Conservation (phyloP, 2,113 vertebrate species). For the Pipa parva region DNA sequence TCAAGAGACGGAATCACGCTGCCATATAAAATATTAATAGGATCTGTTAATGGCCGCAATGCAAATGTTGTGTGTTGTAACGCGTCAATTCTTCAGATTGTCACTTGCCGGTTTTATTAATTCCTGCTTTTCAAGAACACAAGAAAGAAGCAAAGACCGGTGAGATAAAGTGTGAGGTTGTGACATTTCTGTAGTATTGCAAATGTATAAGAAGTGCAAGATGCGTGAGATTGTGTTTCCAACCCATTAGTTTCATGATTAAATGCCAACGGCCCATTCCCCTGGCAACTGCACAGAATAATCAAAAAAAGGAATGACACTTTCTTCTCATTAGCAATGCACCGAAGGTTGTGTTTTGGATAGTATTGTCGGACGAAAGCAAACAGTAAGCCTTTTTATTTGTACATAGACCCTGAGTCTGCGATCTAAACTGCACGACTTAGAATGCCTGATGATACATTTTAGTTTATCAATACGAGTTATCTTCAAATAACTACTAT, state of each 20-base stretch:
- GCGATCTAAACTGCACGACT: too few species aligned
- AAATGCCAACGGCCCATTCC: conserved; percentile 42
- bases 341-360: conserved; percentile 20
- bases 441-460: too few species aligned
- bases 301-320: conserved; percentile 42
- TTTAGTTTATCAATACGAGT: too few species aligned
- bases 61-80: conserved; percentile 25
- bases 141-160: conserved; percentile 21
- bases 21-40: conserved; percentile 26
- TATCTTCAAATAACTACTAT: too few species aligned
- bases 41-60: conserved; percentile 18
- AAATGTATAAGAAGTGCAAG: conserved; percentile 39
- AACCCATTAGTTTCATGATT: conserved; percentile 42
- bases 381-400: too few species aligned
- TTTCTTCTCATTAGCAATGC: conserved; percentile 40
- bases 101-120: conserved; percentile 34
- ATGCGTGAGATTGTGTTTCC: conserved; percentile 43
- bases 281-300: conserved; percentile 42
- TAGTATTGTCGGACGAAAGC: too few species aligned
- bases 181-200: conserved; percentile 37
- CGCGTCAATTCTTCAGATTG: conserved; percentile 33
- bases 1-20: not conserved
- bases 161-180: conserved; percentile 34
- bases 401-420: too few species aligned
- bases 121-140: conserved; percentile 34